Conservation (phyloP, 1,140 invertebrate species). For the Coptotermes formosanus region DNA sequence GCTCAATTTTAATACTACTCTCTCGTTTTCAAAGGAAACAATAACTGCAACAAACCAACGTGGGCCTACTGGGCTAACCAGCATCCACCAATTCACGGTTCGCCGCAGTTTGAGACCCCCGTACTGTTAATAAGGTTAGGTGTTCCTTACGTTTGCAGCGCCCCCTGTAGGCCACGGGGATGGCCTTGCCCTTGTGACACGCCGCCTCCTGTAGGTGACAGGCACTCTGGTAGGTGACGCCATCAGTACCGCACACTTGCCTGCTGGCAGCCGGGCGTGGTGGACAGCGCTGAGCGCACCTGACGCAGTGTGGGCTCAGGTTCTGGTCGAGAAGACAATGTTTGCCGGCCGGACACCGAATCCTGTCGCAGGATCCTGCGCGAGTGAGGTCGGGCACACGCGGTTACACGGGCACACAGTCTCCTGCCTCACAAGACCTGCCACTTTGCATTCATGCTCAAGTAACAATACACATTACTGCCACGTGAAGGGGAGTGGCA, state of each 20-base stretch:
- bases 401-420: slow-evolving; percentile 9
- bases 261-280: slow-evolving; percentile 46
- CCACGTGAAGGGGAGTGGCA: no score
- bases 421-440: background rate
- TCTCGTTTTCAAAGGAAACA: no score
- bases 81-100: no score
- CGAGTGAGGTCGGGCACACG: slow-evolving; percentile 31
- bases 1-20: no score
- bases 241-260: slow-evolving; percentile 83
- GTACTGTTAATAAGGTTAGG: background rate
- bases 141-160: slow-evolving; percentile 68
- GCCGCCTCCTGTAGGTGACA: slow-evolving; percentile 82
- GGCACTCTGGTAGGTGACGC: slow-evolving; percentile 78
- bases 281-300: slow-evolving; percentile 67
- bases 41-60: no score
- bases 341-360: slow-evolving; percentile 75
- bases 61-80: no score
- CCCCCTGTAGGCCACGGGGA: slow-evolving; percentile 83
- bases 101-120: background rate
- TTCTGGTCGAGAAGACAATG: slow-evolving; percentile 85
- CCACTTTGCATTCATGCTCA: background rate
- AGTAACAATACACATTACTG: no score
- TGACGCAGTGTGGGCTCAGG: slow-evolving; percentile 77
- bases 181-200: slow-evolving; percentile 74
- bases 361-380: slow-evolving; percentile 72